Evolutionary conservation across 2,113 vertebrate species (phyloP), one percentile per base, ranked within the genome.

Genomic region (Plecturocebus donacophilus): DNA sequence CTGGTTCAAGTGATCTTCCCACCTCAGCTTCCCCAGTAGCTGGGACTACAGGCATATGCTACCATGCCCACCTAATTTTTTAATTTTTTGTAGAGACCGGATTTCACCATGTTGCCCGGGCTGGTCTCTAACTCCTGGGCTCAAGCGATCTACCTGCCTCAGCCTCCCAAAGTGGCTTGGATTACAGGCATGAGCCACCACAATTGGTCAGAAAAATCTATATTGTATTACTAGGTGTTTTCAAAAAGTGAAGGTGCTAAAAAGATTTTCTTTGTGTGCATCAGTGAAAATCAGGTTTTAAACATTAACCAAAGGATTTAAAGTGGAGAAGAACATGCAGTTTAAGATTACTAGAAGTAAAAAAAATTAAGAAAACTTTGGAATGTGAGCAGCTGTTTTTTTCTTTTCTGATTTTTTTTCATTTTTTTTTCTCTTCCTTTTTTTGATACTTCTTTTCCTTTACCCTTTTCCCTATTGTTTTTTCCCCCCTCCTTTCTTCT

Each of bases 291-390:
- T 90, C 45, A 64, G 45, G 14, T 32, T 73, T 90, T 68, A 76
- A 84, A 85, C 47, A 40, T 75, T 87, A 95, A 47, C 11, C n/a
- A 77, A 17, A 81, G 70, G 49, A 64, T 82, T 85, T 96, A 81
- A 94, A 5, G 0, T 71, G 19, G 54, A 89, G 14, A 76, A 86
- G 23, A 91, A 92, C 80, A 84, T 82, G 30, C 11, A 45, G 30
- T 82, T 94, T 94, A 84, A 85, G 85, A 52, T 76, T 92, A 77
- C n/a, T 87, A 11, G 54, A 75, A 81, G 25, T 75, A 16, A 42
- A 86, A 58, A 58, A 93, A 77, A 91, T 54, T 95, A 32, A 56
- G 61, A 86, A 97, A 79, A 86, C 21, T 49, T 76, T 58, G 17
- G 9, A 71, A 66, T 76, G 2, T 89, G 38, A 32, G 10, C 47